phyloP scores from a whole-genome alignment of 2,797 vertebrate species.

The Rhinoraja longicauda region DNA sequence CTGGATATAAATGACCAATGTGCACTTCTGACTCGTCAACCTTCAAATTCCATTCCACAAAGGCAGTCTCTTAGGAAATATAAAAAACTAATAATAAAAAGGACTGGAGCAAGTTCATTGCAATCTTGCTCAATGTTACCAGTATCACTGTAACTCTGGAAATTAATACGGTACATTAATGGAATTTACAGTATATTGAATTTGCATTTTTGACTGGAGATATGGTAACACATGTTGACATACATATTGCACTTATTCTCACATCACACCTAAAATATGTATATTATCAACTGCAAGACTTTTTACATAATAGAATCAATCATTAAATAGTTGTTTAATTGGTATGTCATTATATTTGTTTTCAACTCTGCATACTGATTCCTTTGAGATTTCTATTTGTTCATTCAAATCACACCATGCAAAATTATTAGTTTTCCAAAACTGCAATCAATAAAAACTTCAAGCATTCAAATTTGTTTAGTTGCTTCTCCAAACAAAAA shows the following conservation, averaged over 20 bases:
- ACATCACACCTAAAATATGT: neutral
- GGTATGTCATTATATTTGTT: neutral
- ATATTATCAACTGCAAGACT: no score
- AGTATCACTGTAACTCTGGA: neutral
- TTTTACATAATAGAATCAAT: constrained; percentile 3
- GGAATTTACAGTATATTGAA: neutral
- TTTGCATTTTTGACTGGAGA: neutral
- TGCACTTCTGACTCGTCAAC: no score
- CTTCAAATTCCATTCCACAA: no score
- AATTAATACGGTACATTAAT: neutral
- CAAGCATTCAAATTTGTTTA: neutral
- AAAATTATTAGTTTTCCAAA: constrained; percentile 17
- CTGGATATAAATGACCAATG: no score
- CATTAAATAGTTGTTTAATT: neutral
- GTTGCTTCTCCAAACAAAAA: neutral
- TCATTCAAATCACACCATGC: constrained; percentile 29
- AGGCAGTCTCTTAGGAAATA: no score
- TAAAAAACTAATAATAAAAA: no score
- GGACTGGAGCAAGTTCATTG: no score
- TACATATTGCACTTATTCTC: neutral
- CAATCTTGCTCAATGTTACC: neutral
- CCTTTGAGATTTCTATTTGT: neutral
- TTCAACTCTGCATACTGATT: neutral
- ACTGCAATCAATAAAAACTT: neutral
- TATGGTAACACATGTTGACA: neutral